A percentile compares a stretch with the other conserved stretches of the same genome.
Conservation (phyloP, 1,140 invertebrate species). For the Drosophila willistoni region DNA sequence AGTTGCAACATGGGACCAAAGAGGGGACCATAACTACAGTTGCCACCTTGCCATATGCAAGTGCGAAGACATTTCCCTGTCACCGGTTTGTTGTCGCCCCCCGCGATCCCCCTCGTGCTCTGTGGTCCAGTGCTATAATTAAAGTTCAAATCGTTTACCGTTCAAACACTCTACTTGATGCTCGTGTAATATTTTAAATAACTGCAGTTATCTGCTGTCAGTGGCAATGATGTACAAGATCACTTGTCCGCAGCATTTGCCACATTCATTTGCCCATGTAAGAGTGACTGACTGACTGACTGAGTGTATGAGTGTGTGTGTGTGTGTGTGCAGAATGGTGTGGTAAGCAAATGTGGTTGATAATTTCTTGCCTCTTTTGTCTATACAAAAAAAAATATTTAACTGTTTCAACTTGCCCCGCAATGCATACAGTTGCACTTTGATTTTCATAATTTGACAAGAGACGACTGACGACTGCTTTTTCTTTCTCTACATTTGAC, state of each 20-base stretch:
- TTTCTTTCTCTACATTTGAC: too few relatives aligned
- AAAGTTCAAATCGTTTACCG: slow-evolving; percentile 25
- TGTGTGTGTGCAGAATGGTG: not conserved
- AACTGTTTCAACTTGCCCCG: slow-evolving; percentile 5
- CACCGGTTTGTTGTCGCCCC: not conserved
- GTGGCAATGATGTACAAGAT: slow-evolving; percentile 24
- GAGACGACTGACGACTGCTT: too few relatives aligned
- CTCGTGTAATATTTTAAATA: slow-evolving; percentile 23
- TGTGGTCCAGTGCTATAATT: slow-evolving; percentile 11
- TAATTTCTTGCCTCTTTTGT: slow-evolving; percentile 16
- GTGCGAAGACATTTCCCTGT: slow-evolving; percentile 8
- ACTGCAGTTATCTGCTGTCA: slow-evolving; percentile 24
- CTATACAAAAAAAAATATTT: slow-evolving; percentile 9
- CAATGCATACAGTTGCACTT: not conserved
- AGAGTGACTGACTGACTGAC: too few relatives aligned
- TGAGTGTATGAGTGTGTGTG: not conserved
- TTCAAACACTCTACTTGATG: slow-evolving; percentile 17
- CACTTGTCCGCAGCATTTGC: slow-evolving; percentile 3
- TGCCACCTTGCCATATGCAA: slow-evolving; percentile 2
- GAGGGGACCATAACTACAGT: not conserved
- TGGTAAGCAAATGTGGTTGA: slow-evolving; percentile 17
- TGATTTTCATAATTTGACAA: slow-evolving; percentile 15
- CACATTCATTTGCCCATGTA: slow-evolving; percentile 22
- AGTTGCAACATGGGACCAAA: not conserved
- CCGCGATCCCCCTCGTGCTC: not conserved